A percentile compares a stretch with the other conserved stretches of the same genome.
Conservation (phyloP, 1,140 invertebrate species). For the Calliphora vicina region DNA sequence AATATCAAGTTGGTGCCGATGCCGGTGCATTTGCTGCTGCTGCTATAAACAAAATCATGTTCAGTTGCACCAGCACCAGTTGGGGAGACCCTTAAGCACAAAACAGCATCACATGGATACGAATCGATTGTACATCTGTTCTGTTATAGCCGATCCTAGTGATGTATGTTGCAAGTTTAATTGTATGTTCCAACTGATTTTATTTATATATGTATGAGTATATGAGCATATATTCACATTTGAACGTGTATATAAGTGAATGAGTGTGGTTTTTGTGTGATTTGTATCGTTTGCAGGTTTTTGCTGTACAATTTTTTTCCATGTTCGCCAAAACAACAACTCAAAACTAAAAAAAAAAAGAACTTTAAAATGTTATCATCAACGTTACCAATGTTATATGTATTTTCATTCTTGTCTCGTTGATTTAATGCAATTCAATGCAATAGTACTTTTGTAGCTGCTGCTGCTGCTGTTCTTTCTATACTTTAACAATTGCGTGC, state of each 20-base stretch:
- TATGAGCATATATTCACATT: background rate
- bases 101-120: background rate
- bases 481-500: conserved; percentile 12
- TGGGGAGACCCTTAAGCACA: conserved; percentile 15
- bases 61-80: conserved; percentile 11
- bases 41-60: conserved; percentile 5
- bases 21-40: background rate
- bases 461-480: background rate
- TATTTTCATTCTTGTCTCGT: conserved; percentile 18
- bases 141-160: background rate
- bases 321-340: background rate
- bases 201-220: background rate
- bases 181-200: background rate
- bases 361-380: conserved; percentile 4
- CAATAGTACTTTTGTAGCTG: background rate
- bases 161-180: background rate
- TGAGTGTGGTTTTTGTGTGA: conserved; percentile 29
- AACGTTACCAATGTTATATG: background rate
- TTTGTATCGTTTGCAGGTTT: conserved; percentile 32
- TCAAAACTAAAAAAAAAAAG: background rate
- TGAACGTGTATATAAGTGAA: background rate
- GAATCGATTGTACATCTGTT: background rate
- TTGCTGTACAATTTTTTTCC: background rate
- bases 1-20: background rate
- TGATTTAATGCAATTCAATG: conserved; percentile 21